A percentile compares a stretch with the other conserved stretches of the same genome.
Evolutionary conservation across 2,797 vertebrate genomes (phyloP).

Genomic region (Astyanax mexicanus): DNA sequence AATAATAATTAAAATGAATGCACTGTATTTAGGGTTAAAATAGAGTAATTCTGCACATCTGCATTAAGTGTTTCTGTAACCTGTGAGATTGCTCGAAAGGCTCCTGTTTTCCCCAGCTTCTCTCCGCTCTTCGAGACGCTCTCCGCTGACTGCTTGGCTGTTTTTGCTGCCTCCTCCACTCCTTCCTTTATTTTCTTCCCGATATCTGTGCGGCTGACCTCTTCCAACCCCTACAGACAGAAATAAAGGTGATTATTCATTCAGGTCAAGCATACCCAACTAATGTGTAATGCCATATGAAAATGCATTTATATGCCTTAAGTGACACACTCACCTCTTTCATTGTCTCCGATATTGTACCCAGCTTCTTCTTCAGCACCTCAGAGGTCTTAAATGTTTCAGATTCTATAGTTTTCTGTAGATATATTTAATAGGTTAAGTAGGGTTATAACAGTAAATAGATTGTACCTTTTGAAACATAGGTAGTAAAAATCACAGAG

Average conservation of each 20-base stretch:
- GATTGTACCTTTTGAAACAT: neutral
- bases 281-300: no score
- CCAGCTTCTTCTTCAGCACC: constrained; percentile 90
- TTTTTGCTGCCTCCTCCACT: constrained; percentile 92
- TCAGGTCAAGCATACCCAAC: no score
- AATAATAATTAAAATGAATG: no score
- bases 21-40: no score
- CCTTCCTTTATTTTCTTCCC: constrained; percentile 96
- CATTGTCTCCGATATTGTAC: constrained; percentile 85
- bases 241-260: no score
- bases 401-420: constrained; percentile 94
- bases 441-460: no score
- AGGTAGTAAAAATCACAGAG: no score
- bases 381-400: constrained; percentile 93
- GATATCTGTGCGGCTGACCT: constrained; percentile 89
- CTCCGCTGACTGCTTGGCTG: constrained; percentile 93
- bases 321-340: constrained; percentile 85
- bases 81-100: constrained; percentile 94
- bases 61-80: no score
- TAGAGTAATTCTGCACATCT: no score
- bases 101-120: constrained; percentile 89
- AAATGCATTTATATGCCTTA: neutral
- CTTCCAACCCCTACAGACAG: constrained; percentile 87
- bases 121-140: constrained; percentile 89
- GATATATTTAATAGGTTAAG: constrained; percentile 4